Conservation (phyloP, 2,797 vertebrate genomes). For the Kryptolebias ocellatus region DNA sequence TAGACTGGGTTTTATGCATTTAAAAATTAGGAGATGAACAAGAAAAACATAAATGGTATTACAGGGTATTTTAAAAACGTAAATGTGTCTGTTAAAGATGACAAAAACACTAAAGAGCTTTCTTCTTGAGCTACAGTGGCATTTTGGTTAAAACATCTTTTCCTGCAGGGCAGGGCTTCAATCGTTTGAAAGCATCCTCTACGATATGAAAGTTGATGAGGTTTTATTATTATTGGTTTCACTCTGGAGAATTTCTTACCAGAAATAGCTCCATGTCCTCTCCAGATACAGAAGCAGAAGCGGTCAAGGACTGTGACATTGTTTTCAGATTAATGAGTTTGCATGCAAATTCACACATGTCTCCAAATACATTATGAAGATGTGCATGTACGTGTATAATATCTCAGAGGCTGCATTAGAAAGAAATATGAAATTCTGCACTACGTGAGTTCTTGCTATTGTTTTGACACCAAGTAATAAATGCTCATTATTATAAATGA, state of each 20-base stretch:
- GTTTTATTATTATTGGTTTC: constrained; percentile 29
- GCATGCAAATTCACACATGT: not conserved
- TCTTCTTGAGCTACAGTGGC: not conserved
- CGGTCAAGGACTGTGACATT: constrained; percentile 27
- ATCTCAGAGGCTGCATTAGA: constrained; percentile 23
- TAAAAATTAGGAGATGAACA: too few species aligned
- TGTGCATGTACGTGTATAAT: constrained; percentile 1
- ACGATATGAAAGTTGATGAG: constrained; percentile 26
- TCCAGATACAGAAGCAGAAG: constrained; percentile 3
- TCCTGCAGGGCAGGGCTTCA: not conserved
- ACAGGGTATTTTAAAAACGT: too few species aligned
- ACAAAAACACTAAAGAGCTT: too few species aligned
- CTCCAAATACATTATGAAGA: not conserved
- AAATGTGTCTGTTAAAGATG: too few species aligned
- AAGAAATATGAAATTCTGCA: constrained; percentile 10
- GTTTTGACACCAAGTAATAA: constrained; percentile 20
- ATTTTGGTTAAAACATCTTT: constrained; percentile 18
- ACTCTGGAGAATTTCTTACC: constrained; percentile 1
- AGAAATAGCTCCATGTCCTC: constrained; percentile 6
- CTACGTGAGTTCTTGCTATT: constrained; percentile 4
- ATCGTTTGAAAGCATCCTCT: not conserved
- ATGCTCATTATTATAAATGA: constrained; percentile 13
- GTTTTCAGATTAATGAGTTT: constrained; percentile 13
- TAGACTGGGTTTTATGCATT: too few species aligned
- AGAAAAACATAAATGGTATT: too few species aligned